These are phyloP conservation scores for Ariopsis seemanni DNA, from an alignment of 2,113 vertebrate species.

Conservation along the genomic window DNA sequence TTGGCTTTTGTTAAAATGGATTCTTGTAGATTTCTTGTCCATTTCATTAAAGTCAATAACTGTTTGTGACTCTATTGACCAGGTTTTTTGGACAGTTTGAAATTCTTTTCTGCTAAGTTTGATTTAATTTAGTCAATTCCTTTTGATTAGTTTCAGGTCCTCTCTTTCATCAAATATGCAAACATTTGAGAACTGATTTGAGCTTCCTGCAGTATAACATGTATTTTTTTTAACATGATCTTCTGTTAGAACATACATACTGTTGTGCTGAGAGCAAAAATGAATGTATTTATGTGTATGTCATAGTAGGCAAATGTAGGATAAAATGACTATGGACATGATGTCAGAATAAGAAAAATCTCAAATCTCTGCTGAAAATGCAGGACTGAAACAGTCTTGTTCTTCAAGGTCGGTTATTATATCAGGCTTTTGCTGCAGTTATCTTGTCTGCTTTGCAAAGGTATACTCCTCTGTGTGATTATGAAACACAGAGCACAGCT, in stretches of 20 bases:
- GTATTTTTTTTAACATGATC: not conserved
- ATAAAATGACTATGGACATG: not conserved
- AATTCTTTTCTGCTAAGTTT: not conserved
- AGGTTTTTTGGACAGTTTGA: not conserved
- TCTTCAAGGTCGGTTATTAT: conserved; percentile 1
- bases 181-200: not conserved
- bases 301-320: not conserved
- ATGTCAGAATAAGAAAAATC: not conserved
- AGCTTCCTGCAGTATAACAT: not conserved
- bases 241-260: not conserved
- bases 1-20: not conserved
- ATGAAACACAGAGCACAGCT: conserved; percentile 5
- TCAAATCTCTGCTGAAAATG: not conserved
- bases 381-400: not conserved
- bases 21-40: not conserved
- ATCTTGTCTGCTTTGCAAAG: not conserved
- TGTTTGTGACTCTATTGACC: not conserved
- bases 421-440: not conserved
- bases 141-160: not conserved
- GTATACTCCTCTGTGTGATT: not conserved
- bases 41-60: conserved; percentile 9
- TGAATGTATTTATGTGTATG: not conserved
- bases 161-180: not conserved
- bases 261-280: not conserved
- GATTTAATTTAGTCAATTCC: not conserved